Percentiles rank a stretch among this genome's conserved stretches.
These are phyloP conservation scores for Acanthosepion lycidas DNA, from an alignment of 2,888 invertebrate genomes.

Conservation along the genomic window DNA sequence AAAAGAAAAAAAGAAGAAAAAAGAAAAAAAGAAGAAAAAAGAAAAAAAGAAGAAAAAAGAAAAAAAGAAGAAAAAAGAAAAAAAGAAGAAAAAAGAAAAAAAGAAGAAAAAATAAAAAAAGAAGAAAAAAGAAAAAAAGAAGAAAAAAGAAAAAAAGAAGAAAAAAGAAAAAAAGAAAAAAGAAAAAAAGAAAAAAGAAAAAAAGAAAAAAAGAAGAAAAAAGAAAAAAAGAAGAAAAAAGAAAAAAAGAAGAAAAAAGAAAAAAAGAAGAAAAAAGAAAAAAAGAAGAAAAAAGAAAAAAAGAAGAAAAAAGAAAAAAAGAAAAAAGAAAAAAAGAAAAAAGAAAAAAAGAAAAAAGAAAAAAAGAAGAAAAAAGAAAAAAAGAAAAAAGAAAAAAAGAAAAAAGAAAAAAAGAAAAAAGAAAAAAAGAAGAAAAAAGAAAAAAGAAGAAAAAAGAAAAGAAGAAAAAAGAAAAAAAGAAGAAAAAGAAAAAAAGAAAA, in stretches of 20 bases:
- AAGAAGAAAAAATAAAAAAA: background rate
- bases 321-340: background rate
- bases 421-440: rapidly evolving
- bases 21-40: background rate
- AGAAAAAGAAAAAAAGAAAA: background rate
- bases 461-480: background rate
- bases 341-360: background rate
- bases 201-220: background rate
- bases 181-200: background rate
- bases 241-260: background rate
- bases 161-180: background rate
- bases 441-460: background rate
- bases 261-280: background rate
- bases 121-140: background rate
- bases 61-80: background rate
- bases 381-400: background rate
- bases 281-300: background rate
- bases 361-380: background rate
- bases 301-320: background rate
- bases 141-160: background rate
- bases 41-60: background rate
- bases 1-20: background rate
- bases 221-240: too few relatives aligned
- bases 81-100: background rate
- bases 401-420: background rate